Evolutionary conservation across 2,888 invertebrate species (phyloP).

Genomic region (Polyploca ridens): DNA sequence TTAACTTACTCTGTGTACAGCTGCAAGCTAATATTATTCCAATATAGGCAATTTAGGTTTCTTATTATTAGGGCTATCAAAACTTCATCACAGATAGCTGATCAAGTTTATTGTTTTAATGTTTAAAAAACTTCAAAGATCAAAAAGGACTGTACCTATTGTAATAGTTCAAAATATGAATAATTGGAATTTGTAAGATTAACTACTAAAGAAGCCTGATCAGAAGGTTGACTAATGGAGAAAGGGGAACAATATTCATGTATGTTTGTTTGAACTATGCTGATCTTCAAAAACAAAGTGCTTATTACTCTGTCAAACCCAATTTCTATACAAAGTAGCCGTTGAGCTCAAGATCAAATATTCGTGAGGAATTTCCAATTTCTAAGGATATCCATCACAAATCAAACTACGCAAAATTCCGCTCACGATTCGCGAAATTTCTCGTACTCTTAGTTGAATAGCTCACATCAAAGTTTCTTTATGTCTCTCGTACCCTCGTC

Average conservation of each 20-base stretch:
- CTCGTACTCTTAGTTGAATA: slow-evolving; percentile 57
- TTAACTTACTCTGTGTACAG: neutral
- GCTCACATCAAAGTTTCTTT: slow-evolving; percentile 68
- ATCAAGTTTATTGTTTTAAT: neutral
- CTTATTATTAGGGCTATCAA: slow-evolving; percentile 12
- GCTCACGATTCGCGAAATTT: slow-evolving; percentile 63
- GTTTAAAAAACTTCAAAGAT: too few relatives aligned
- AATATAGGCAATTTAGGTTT: neutral
- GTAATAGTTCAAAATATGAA: too few relatives aligned
- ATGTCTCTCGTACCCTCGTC: slow-evolving; percentile 65
- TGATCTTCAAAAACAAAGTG: slow-evolving; percentile 17
- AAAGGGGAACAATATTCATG: too few relatives aligned
- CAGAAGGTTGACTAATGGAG: too few relatives aligned
- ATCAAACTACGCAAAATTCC: slow-evolving; percentile 61
- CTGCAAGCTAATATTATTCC: neutral
- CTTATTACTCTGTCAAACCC: slow-evolving; percentile 35
- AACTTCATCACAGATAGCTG: slow-evolving; percentile 17
- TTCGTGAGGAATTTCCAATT: slow-evolving; percentile 29
- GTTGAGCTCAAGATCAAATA: slow-evolving; percentile 32
- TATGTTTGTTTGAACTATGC: too few relatives aligned
- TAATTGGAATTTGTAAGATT: too few relatives aligned
- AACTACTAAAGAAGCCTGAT: too few relatives aligned
- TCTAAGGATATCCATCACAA: slow-evolving; percentile 53
- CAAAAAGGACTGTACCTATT: too few relatives aligned
- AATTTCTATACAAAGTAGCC: slow-evolving; percentile 36